Percentiles rank a stretch among this genome's conserved stretches.
These are phyloP conservation scores for Phallusia fumigata DNA, from an alignment of 23 tunicate genomes.

Conservation along the genomic window DNA sequence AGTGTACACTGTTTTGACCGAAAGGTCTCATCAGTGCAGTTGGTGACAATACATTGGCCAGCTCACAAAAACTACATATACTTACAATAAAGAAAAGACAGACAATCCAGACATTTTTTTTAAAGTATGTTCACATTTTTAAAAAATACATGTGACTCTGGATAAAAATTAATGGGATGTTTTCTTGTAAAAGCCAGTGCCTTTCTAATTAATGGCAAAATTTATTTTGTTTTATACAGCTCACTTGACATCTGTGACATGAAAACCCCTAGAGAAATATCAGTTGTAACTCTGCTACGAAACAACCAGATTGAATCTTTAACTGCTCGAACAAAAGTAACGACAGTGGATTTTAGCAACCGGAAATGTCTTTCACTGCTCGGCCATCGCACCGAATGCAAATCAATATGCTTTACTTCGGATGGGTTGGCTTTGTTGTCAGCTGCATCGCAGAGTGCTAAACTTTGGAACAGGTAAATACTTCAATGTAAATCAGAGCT, in stretches of 20 bases:
- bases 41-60: too few species aligned
- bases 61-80: too few species aligned
- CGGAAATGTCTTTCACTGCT: constrained; percentile 21
- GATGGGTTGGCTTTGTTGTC: constrained; percentile 72
- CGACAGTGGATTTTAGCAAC: constrained; percentile 29
- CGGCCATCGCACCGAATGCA: constrained; percentile 76
- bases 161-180: too few species aligned
- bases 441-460: constrained; percentile 57
- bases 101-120: background rate
- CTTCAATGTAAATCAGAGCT: too few species aligned
- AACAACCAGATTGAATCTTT: constrained; percentile 66
- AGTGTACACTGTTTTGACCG: too few species aligned
- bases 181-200: too few species aligned
- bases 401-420: constrained; percentile 62
- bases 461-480: constrained; percentile 89
- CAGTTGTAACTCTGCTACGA: constrained; percentile 37
- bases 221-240: background rate
- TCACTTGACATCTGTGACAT: background rate
- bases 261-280: background rate
- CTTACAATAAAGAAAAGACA: too few species aligned
- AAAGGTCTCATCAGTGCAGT: too few species aligned
- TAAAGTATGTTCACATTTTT: background rate
- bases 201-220: too few species aligned
- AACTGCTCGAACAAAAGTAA: constrained; percentile 1
- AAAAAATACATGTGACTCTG: background rate